Evolutionary conservation across 1,140 invertebrate genomes (phyloP), one percentile per base, ranked within the genome.

Genomic region (Dendroctonus ponderosae): DNA sequence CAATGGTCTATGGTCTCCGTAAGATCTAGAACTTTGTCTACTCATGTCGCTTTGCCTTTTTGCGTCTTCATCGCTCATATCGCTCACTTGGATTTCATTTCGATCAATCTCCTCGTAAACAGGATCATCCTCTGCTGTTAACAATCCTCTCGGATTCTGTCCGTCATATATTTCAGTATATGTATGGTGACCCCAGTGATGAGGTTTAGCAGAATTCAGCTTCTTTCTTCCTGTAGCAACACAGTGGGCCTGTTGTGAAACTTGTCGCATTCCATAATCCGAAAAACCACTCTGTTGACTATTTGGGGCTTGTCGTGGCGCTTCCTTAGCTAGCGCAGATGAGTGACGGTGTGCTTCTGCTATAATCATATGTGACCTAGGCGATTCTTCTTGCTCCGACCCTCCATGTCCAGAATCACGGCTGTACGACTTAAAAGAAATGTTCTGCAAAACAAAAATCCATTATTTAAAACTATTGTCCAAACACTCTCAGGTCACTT

Each of bases 81-180:
- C 90, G 0, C 89, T 90, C 61, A 89, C 87, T 57, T 89, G 83
- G 2, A 89, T 88, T 63, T 78, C 78, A 42, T 80, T 81, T 0
- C 89, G 82, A 71, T 91, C 90, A 50, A 91, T 91, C 73, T 91
- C 90, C 76, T 91, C 91, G 75, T 91, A 91, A 2, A 91, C 90
- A 0, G 90, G 90, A 72, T 91, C 90, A 71, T 89, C 88, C 68
- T 86, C 84, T 59, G 79, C 79, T 26, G 56, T 50, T 41, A 79
- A 77, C 9, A 81, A 75, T 38, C 73, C 72, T 64, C 75, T 72
- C 14, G 74, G 77, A 7, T 74, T 76, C 2, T 82, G 75, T 2
- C 79, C 80, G 62, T 87, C 85, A 4, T 82, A 79, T 41, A 87
- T 87, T 73, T 87, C 86, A 4, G 84, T 85, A 72, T 87, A 87